Evolutionary conservation across 2,797 vertebrate genomes (phyloP).

Genomic region (Fratercula arctica): DNA sequence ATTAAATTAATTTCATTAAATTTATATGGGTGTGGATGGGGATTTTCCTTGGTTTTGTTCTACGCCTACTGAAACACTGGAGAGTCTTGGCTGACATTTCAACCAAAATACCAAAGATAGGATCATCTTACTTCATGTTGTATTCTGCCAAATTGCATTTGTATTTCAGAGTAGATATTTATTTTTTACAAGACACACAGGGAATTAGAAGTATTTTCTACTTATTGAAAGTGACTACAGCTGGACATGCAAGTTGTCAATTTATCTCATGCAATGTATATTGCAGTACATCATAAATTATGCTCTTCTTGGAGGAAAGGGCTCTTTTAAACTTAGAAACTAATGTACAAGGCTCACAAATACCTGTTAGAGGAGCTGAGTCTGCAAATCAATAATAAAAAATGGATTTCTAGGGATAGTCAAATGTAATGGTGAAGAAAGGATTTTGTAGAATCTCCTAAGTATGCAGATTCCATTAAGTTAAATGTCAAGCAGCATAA

Average conservation of each 20-base stretch:
- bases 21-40: background rate
- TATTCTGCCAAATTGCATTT: conserved; percentile 33
- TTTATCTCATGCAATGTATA: conserved; percentile 6
- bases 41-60: conserved; percentile 13
- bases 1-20: conserved; percentile 25
- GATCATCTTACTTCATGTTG: background rate
- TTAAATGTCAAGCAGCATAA: background rate
- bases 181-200: background rate
- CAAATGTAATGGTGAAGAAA: background rate
- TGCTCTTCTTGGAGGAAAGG: background rate
- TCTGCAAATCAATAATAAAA: background rate
- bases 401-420: background rate
- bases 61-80: background rate
- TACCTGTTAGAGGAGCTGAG: background rate
- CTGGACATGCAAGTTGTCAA: background rate
- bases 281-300: conserved; percentile 16
- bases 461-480: background rate
- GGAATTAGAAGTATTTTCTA: conserved; percentile 22
- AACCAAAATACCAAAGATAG: background rate
- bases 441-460: background rate
- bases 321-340: background rate
- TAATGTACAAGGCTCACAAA: background rate
- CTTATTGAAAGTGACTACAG: background rate
- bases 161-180: conserved; percentile 27
- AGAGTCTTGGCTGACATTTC: conserved; percentile 32